Evolutionary conservation across 2,888 invertebrate species (phyloP).

Genomic region (Iphiclides podalirius): DNA sequence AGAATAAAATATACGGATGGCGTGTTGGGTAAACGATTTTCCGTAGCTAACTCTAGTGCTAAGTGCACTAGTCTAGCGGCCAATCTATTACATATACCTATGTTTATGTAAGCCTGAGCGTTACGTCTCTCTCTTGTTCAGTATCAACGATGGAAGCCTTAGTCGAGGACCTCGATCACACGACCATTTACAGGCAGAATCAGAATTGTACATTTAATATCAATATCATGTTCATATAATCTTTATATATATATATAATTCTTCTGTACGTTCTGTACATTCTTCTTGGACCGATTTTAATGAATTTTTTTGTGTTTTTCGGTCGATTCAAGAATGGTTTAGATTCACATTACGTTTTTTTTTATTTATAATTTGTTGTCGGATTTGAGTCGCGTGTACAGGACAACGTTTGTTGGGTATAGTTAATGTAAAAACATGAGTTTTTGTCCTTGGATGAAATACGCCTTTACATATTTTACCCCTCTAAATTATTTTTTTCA

Average conservation of each 20-base stretch:
- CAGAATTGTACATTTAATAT: slow-evolving; percentile 72
- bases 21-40: slow-evolving; percentile 63
- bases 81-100: slow-evolving; percentile 34
- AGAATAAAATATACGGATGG: slow-evolving; percentile 49
- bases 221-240: too few relatives aligned
- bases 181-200: slow-evolving; percentile 83
- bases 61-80: slow-evolving; percentile 47
- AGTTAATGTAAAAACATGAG: too few relatives aligned
- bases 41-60: slow-evolving; percentile 46
- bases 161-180: slow-evolving; percentile 75
- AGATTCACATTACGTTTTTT: too few relatives aligned
- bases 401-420: too few relatives aligned
- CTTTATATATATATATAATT: too few relatives aligned
- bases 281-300: too few relatives aligned
- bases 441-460: too few relatives aligned
- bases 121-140: slow-evolving; percentile 23
- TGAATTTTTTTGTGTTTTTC: too few relatives aligned
- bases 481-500: background rate
- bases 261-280: too few relatives aligned
- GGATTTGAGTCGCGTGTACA: too few relatives aligned
- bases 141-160: slow-evolving; percentile 48
- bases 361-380: background rate
- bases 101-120: slow-evolving; percentile 19
- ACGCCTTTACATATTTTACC: background rate
- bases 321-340: background rate